phyloP scores from a whole-genome alignment of 2,113 vertebrate species.

The Physeter macrocephalus region DNA sequence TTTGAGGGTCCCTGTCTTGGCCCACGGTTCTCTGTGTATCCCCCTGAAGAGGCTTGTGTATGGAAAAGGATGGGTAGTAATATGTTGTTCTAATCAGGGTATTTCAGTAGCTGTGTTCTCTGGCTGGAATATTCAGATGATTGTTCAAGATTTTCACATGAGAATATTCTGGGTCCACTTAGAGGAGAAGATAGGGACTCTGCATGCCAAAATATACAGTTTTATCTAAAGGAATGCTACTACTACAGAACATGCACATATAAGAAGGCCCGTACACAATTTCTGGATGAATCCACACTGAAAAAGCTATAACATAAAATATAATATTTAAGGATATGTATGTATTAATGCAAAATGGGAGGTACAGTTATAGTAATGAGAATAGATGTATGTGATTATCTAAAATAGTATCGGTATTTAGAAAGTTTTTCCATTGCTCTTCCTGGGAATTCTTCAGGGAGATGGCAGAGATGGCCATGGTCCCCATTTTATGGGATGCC shows the following conservation, averaged over 20 bases:
- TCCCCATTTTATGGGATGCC: not conserved
- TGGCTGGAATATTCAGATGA: not conserved
- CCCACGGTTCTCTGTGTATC: not conserved
- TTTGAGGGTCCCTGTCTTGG: not conserved
- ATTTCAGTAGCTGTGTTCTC: not conserved
- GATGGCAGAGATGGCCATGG: not conserved
- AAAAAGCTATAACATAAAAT: not conserved
- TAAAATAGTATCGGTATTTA: not conserved
- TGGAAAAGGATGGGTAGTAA: not conserved
- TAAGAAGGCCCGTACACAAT: not conserved
- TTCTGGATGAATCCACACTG: not conserved
- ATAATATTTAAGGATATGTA: not conserved
- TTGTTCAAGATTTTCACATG: slow-evolving; percentile 6
- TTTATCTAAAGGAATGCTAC: not conserved
- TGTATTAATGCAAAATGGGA: not conserved
- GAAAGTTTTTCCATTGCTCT: not conserved
- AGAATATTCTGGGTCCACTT: not conserved
- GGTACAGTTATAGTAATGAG: not conserved
- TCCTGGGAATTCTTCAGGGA: not conserved
- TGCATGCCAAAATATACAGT: not conserved
- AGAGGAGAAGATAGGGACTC: not conserved
- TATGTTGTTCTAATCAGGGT: not conserved
- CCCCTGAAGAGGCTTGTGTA: not conserved
- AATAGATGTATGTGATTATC: not conserved
- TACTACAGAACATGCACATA: not conserved